These are phyloP conservation scores for Zingel zingel DNA, from an alignment of 2,113 vertebrate genomes.

Conservation along the genomic window DNA sequence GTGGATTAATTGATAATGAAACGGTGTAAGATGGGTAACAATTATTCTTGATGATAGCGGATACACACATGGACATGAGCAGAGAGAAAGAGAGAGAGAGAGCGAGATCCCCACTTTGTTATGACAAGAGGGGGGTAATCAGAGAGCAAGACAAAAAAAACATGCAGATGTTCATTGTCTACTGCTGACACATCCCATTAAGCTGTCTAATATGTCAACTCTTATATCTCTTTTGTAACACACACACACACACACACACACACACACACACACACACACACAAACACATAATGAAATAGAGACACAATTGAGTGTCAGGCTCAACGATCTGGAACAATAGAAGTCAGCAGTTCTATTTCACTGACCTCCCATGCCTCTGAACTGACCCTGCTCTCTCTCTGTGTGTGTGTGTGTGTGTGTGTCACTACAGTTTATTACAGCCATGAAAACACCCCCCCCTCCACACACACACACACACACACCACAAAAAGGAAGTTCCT, in stretches of 20 bases:
- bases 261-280: background rate
- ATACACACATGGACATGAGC: constrained; percentile 32
- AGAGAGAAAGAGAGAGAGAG: background rate
- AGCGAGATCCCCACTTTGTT: constrained; percentile 29
- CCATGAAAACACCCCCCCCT: too few relatives aligned
- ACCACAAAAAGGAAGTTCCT: too few relatives aligned
- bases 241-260: constrained; percentile 18
- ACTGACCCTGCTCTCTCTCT: constrained; percentile 30
- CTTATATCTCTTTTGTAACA: constrained; percentile 17
- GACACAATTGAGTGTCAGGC: background rate
- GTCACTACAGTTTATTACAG: too few relatives aligned
- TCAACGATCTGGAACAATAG: constrained; percentile 49
- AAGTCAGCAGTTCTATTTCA: constrained; percentile 38
- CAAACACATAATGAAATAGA: constrained; percentile 29
- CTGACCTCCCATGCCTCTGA: constrained; percentile 14
- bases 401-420: constrained; percentile 41
- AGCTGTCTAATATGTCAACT: constrained; percentile 1
- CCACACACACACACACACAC: too few relatives aligned
- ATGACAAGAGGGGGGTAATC: background rate
- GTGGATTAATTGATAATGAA: too few relatives aligned
- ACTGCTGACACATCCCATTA: constrained; percentile 15
- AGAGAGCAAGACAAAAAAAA: constrained; percentile 3
- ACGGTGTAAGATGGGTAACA: too few relatives aligned
- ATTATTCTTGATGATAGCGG: too few relatives aligned
- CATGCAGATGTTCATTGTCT: constrained; percentile 40